A percentile compares a stretch with the other conserved stretches of the same genome.
These are phyloP conservation scores for Sebastes jordani DNA, from an alignment of 2,797 vertebrate species.

Conservation along the genomic window DNA sequence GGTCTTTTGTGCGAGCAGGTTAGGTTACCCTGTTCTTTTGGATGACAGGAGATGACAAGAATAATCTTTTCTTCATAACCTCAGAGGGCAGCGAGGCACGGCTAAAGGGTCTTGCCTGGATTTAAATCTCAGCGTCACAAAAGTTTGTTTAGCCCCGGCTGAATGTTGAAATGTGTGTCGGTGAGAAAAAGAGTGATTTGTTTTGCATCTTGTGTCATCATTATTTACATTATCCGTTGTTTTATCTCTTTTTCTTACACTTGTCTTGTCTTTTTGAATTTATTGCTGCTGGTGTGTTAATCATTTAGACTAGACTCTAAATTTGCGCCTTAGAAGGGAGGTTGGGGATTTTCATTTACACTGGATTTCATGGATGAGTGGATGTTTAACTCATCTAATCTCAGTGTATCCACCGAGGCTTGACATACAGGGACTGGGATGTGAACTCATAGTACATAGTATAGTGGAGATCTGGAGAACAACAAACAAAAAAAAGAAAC, in stretches of 20 bases:
- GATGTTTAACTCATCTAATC: conserved; percentile 22
- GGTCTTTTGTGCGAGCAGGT: conserved; percentile 53
- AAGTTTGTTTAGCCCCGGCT: not conserved
- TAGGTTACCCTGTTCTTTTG: conserved; percentile 65
- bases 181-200: not conserved
- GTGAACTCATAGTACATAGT: not conserved
- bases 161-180: not conserved
- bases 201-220: not conserved
- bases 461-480: not conserved
- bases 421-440: not conserved
- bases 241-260: not conserved
- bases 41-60: conserved; percentile 50
- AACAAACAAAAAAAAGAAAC: not conserved
- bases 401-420: not conserved
- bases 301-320: not conserved
- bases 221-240: not conserved
- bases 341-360: conserved; percentile 9
- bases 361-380: conserved; percentile 20
- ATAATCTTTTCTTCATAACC: conserved; percentile 46
- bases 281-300: not conserved
- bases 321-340: not conserved
- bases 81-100: conserved; percentile 8
- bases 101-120: conserved; percentile 1
- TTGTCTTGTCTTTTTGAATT: not conserved
- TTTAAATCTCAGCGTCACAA: conserved; percentile 26